Evolutionary conservation across 2,797 vertebrate species (phyloP).

Genomic region (Euphonia xanthogaster): DNA sequence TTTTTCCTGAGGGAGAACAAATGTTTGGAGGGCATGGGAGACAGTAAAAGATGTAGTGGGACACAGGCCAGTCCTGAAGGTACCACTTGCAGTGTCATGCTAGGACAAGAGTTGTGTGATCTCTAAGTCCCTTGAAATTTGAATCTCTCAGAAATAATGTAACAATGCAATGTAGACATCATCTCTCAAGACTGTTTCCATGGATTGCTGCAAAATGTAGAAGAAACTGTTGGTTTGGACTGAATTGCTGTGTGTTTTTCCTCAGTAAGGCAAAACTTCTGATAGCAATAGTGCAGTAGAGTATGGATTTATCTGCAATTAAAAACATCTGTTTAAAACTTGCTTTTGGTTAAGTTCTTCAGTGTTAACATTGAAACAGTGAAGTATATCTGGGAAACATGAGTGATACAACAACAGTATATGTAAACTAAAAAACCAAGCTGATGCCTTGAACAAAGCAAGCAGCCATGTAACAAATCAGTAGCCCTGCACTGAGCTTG

Average conservation of each 20-base stretch:
- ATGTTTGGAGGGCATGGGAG: not conserved
- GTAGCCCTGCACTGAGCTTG: not conserved
- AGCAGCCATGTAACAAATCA: not conserved
- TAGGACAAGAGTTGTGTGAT: not conserved
- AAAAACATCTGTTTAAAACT: slow-evolving; percentile 1
- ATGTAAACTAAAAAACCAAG: not conserved
- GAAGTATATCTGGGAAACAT: not conserved
- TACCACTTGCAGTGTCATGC: not conserved
- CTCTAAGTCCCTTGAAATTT: not conserved
- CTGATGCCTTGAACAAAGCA: not conserved
- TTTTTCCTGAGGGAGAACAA: not conserved
- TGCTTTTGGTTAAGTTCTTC: not conserved
- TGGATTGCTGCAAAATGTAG: not conserved
- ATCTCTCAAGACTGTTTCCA: not conserved
- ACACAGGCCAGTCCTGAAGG: not conserved
- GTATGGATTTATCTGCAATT: not conserved
- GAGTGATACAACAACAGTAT: not conserved
- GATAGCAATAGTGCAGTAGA: not conserved
- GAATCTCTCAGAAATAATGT: not conserved
- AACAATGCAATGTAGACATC: not conserved
- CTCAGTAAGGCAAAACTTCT: not conserved
- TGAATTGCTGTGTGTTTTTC: not conserved
- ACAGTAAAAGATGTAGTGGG: not conserved
- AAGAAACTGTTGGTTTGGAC: not conserved
- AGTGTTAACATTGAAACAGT: not conserved